Conservation (phyloP, 2,797 vertebrate genomes). For the Acropternis orthonyx region DNA sequence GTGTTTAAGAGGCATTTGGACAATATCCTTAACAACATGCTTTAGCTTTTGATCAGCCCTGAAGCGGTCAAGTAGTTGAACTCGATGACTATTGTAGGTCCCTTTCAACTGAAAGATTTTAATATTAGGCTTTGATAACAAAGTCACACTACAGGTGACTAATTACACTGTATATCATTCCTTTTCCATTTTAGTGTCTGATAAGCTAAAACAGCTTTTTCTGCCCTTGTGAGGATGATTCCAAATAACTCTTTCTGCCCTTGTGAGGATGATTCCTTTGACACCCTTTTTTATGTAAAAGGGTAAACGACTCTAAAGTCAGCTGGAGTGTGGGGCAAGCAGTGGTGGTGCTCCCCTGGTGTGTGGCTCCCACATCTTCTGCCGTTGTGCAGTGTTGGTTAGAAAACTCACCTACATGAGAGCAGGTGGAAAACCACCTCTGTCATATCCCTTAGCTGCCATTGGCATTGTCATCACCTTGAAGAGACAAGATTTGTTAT, state of each 20-base stretch:
- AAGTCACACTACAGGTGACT: neutral
- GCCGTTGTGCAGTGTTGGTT: neutral
- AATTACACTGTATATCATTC: neutral
- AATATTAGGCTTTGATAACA: neutral
- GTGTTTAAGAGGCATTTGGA: neutral
- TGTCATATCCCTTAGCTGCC: neutral
- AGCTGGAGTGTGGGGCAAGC: neutral
- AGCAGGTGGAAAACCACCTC: neutral
- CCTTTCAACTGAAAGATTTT: neutral
- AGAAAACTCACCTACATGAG: neutral
- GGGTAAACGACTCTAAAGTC: neutral
- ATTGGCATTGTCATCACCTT: neutral
- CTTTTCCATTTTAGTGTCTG: neutral
- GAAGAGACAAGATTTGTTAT: neutral
- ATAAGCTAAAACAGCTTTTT: neutral
- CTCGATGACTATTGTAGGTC: neutral
- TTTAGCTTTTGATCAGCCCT: neutral
- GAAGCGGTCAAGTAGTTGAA: neutral
- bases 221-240: neutral
- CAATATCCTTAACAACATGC: neutral
- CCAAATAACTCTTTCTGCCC: neutral
- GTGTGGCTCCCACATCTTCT: neutral
- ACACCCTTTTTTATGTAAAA: neutral
- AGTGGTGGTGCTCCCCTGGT: neutral
- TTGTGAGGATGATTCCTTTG: neutral